Evolutionary conservation across 2,888 invertebrate species (phyloP).

Genomic region (Melieria omissa): DNA sequence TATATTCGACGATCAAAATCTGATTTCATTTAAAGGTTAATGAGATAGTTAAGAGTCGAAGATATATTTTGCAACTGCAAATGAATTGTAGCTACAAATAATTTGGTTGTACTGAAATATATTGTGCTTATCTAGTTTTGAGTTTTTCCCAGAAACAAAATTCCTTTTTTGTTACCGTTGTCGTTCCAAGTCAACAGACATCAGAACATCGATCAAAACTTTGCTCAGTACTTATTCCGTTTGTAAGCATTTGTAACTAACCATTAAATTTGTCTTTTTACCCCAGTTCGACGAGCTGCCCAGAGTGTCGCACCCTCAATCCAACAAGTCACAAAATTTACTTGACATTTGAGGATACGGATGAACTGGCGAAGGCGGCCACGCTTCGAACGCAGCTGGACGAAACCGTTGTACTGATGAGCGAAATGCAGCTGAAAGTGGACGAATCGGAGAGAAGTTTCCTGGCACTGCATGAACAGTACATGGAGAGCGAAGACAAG

Average conservation of each 20-base stretch:
- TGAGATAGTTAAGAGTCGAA: too few species aligned
- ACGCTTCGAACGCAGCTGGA: slow-evolving; percentile 19
- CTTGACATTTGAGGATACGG: slow-evolving; percentile 49
- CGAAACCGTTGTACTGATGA: slow-evolving; percentile 4
- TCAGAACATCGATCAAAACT: too few species aligned
- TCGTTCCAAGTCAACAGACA: too few species aligned
- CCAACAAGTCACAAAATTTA: slow-evolving; percentile 45
- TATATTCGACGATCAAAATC: too few species aligned
- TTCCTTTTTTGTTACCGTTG: too few species aligned
- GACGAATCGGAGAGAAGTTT: slow-evolving; percentile 31
- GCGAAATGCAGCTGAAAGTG: slow-evolving; percentile 24
- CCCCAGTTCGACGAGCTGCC: slow-evolving; percentile 51
- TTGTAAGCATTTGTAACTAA: background rate
- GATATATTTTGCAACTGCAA: too few species aligned
- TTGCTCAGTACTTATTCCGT: too few species aligned
- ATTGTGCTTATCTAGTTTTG: too few species aligned
- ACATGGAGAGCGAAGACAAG: slow-evolving; percentile 30
- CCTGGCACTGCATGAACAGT: slow-evolving; percentile 33
- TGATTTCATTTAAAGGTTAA: too few species aligned
- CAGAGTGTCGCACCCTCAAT: slow-evolving; percentile 48
- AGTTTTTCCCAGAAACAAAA: too few species aligned
- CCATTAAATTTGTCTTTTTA: background rate
- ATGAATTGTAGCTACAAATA: too few species aligned
- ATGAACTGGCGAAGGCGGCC: slow-evolving; percentile 1
- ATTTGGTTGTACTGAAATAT: too few species aligned